A percentile compares a stretch with the other conserved stretches of the same genome.
Conservation (phyloP, 2,113 vertebrate species). For the Lichenostomus cassidix region DNA sequence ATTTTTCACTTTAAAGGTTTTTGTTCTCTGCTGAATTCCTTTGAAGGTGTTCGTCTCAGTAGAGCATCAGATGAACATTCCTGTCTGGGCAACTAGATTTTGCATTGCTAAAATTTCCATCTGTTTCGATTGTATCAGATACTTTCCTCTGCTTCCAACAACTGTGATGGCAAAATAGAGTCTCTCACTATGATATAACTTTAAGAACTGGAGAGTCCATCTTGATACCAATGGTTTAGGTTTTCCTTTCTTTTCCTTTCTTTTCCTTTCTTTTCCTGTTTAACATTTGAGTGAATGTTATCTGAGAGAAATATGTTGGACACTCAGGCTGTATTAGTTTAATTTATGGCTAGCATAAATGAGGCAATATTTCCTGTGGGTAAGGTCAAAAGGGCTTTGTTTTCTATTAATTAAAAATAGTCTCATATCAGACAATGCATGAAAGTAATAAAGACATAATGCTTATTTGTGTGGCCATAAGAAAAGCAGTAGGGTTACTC, state of each 20-base stretch:
- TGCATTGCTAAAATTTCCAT: background rate
- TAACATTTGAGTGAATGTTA: slow-evolving; percentile 22
- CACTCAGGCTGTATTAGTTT: background rate
- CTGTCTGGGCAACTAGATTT: background rate
- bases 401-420: slow-evolving; percentile 54
- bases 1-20: background rate
- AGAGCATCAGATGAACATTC: background rate
- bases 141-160: background rate
- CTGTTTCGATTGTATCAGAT: background rate
- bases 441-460: slow-evolving; percentile 20
- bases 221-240: background rate
- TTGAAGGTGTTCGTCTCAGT: background rate
- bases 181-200: background rate
- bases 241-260: background rate
- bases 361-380: background rate
- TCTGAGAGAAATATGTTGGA: background rate
- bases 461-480: background rate
- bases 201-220: background rate
- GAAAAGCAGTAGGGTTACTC: background rate
- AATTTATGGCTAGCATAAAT: slow-evolving; percentile 25
- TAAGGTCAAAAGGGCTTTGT: slow-evolving; percentile 34
- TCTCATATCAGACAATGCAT: background rate
- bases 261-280: background rate
- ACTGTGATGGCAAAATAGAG: background rate
- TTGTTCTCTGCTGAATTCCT: background rate